Conservation (phyloP, 2,888 invertebrate species). For the Parasteatoda lunata region DNA sequence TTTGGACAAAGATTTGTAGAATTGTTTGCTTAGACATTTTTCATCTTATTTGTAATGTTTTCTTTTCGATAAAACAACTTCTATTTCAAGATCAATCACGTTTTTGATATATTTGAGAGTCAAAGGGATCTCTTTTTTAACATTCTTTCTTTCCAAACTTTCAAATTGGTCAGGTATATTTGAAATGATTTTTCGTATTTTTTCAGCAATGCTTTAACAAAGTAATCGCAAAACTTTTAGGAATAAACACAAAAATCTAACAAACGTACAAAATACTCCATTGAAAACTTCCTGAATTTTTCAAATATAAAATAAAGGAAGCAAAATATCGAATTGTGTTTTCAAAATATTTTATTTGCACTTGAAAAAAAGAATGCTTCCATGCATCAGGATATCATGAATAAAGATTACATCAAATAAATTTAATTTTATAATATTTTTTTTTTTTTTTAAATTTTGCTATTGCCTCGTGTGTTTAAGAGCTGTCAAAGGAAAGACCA, state of each 20-base stretch:
- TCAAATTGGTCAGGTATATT: constrained; percentile 45
- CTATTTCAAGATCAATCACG: constrained; percentile 34
- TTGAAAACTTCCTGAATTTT: too few relatives aligned
- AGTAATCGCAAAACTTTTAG: constrained; percentile 38
- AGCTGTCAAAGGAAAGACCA: too few relatives aligned
- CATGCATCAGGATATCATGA: too few relatives aligned
- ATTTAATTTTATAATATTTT: too few relatives aligned
- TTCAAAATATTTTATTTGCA: too few relatives aligned
- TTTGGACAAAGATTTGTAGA: constrained; percentile 41
- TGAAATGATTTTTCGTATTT: constrained; percentile 29
- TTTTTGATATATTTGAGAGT: constrained; percentile 33
- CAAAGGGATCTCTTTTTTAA: constrained; percentile 39
- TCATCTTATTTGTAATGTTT: constrained; percentile 20
- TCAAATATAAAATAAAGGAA: too few relatives aligned
- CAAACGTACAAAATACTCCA: too few relatives aligned
- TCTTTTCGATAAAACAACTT: constrained; percentile 4
- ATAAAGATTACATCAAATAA: too few relatives aligned
- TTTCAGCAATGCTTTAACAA: constrained; percentile 41
- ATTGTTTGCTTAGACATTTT: constrained; percentile 47
- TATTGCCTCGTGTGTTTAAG: too few relatives aligned
- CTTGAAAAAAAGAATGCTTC: too few relatives aligned
- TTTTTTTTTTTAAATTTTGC: too few relatives aligned
- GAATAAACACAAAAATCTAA: constrained; percentile 26
- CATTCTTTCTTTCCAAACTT: constrained; percentile 44
- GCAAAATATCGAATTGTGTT: too few relatives aligned